Conservation (phyloP, 1,140 invertebrate genomes). For the Lepidurus couesii region DNA sequence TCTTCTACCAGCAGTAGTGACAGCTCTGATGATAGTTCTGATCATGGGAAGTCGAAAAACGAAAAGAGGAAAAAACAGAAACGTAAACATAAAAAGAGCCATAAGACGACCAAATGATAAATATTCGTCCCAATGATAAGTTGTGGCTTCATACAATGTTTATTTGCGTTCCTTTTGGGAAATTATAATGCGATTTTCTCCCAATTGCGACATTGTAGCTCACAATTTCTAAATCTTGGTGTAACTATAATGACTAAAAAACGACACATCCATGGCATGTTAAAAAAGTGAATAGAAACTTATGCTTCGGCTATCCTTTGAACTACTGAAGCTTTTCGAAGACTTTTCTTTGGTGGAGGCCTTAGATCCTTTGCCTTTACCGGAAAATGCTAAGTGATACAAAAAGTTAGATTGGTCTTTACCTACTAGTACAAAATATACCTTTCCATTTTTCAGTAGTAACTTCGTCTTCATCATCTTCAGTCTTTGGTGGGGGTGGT, state of each 20-base stretch:
- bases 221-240: too few relatives aligned
- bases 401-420: not conserved
- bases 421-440: not conserved
- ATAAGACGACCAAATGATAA: constrained; percentile 40
- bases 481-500: not conserved
- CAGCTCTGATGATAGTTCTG: constrained; percentile 13
- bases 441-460: not conserved
- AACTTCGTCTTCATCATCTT: not conserved
- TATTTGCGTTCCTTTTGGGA: not conserved
- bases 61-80: constrained; percentile 46
- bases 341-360: not conserved
- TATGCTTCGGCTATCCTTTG: not conserved
- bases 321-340: not conserved
- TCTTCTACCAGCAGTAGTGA: constrained; percentile 26
- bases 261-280: not conserved
- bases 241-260: not conserved
- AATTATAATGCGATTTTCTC: not conserved
- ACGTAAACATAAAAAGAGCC: constrained; percentile 44
- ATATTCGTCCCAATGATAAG: not conserved
- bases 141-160: not conserved
- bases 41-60: constrained; percentile 27
- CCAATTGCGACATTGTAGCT: too few relatives aligned
- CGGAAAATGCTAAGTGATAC: not conserved
- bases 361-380: not conserved
- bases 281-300: not conserved